Conservation (phyloP, 2,797 vertebrate genomes). For the Trachops cirrhosus region DNA sequence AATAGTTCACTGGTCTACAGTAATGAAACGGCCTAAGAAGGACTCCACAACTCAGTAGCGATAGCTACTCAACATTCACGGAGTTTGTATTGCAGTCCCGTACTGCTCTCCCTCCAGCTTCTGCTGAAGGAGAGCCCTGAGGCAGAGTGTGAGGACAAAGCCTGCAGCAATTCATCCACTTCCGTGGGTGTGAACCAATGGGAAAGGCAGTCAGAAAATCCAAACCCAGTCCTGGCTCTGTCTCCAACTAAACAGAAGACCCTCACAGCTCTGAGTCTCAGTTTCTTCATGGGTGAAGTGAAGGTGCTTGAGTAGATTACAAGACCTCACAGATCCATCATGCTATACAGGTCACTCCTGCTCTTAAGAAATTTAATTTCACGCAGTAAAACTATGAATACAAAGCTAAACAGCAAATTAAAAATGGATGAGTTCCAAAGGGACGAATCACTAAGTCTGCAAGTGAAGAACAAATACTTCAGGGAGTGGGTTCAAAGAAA, state of each 20-base stretch:
- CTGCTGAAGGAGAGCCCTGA: background rate
- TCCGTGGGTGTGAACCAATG: background rate
- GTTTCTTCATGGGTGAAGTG: background rate
- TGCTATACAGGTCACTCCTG: background rate
- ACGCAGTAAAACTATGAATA: background rate
- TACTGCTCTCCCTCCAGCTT: background rate
- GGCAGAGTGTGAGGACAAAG: background rate
- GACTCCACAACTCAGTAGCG: background rate
- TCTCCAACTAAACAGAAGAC: background rate
- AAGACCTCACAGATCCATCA: background rate
- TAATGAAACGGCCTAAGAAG: background rate
- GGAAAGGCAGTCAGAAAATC: background rate
- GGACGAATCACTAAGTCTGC: background rate
- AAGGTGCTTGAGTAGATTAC: background rate
- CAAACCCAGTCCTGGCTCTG: background rate
- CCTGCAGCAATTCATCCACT: background rate
- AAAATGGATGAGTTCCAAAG: background rate
- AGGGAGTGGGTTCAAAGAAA: background rate
- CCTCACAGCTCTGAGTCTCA: background rate
- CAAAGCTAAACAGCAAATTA: background rate
- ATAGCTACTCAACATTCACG: background rate
- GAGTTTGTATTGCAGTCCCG: background rate
- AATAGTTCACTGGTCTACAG: background rate
- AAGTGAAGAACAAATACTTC: background rate
- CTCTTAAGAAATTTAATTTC: background rate